phyloP scores from a whole-genome alignment of 2,888 invertebrate species.

The Dicroscelio sp. region DNA sequence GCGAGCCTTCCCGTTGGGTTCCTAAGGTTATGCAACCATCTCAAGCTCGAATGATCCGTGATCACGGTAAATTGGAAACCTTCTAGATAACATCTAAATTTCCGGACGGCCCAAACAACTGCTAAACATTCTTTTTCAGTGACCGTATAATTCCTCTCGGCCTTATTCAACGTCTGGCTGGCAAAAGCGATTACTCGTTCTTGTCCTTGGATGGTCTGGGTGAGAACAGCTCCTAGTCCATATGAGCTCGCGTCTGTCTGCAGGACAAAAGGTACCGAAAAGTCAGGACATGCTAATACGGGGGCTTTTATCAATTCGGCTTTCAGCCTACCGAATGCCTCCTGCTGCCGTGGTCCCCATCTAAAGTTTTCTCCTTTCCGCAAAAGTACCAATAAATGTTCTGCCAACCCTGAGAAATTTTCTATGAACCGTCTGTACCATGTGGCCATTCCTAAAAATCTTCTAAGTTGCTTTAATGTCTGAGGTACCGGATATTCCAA shows the following conservation, averaged over 20 bases:
- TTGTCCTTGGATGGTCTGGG: not conserved
- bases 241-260: conserved; percentile 24
- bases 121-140: conserved; percentile 22
- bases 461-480: not conserved
- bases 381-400: not conserved
- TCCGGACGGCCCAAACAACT: not conserved
- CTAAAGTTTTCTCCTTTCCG: not conserved
- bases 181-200: conserved; percentile 77
- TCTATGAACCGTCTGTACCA: not conserved
- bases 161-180: conserved; percentile 59
- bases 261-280: conserved; percentile 7
- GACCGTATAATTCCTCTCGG: conserved; percentile 34
- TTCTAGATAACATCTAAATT: conserved; percentile 18
- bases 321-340: conserved; percentile 1
- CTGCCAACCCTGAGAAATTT: not conserved
- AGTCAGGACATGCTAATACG: conserved; percentile 73
- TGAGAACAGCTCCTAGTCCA: conserved; percentile 42
- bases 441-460: not conserved
- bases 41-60: conserved; percentile 14
- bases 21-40: conserved; percentile 13
- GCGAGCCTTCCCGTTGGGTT: conserved; percentile 10
- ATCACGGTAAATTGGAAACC: not conserved
- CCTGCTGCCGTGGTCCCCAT: not conserved
- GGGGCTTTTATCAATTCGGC: conserved; percentile 29
- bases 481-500: not conserved